A percentile compares a stretch with the other conserved stretches of the same genome.
phyloP scores from a whole-genome alignment of 2,113 vertebrate genomes.

The Campylomormyrus tamandua region DNA sequence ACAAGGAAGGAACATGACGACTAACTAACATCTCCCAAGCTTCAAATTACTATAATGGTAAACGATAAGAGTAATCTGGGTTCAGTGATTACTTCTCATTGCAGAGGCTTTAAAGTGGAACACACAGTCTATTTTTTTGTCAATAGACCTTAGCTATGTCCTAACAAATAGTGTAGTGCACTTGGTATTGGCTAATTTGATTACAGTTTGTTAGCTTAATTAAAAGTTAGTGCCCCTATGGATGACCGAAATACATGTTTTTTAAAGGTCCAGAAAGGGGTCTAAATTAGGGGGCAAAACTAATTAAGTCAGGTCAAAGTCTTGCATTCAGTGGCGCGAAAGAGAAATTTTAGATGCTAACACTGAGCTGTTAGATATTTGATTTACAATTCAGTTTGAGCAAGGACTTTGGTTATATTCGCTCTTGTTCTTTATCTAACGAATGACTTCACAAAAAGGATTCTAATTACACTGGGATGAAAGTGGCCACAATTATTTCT shows the following conservation, averaged over 20 bases:
- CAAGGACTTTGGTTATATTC: slow-evolving; percentile 36
- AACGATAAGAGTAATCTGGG: not conserved
- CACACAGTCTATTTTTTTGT: not conserved
- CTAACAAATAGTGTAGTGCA: not conserved
- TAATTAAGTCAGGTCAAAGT: not conserved
- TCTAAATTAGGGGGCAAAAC: slow-evolving; percentile 2
- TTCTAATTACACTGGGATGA: slow-evolving; percentile 49
- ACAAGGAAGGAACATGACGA: not conserved
- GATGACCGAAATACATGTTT: not conserved
- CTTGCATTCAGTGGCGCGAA: slow-evolving; percentile 1
- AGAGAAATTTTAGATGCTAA: slow-evolving; percentile 38
- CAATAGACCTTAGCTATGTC: not conserved
- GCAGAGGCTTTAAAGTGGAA: not conserved
- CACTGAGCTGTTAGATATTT: slow-evolving; percentile 39
- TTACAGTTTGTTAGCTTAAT: not conserved
- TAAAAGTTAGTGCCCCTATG: not conserved
- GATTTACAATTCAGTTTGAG: slow-evolving; percentile 25
- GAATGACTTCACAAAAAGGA: slow-evolving; percentile 48
- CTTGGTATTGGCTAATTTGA: not conserved
- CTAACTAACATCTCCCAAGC: not conserved
- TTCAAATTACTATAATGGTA: not conserved
- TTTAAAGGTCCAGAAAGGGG: slow-evolving; percentile 3
- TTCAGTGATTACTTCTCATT: not conserved
- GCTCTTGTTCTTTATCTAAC: slow-evolving; percentile 42
- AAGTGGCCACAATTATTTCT: slow-evolving; percentile 55